Evolutionary conservation across 2,113 vertebrate species (phyloP), one percentile per base, ranked within the genome.

Genomic region (Octodon degus): DNA sequence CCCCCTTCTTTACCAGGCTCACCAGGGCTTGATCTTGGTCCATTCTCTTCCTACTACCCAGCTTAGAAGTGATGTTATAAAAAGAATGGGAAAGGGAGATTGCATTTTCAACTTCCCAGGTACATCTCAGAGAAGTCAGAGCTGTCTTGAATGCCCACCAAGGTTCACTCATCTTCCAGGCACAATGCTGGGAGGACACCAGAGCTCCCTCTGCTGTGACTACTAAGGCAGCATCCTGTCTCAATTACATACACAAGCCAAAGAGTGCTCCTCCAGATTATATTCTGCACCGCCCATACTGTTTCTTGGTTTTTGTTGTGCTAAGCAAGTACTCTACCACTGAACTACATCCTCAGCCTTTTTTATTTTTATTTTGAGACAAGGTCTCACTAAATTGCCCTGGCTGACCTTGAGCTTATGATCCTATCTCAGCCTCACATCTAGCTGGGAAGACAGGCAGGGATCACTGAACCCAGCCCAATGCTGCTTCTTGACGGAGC

Each of bases 51-150:
- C 47, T 60, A 91, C 2, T 43, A 37, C 76, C 50, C 24, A 89
- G 30, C 65, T 87, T 22, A 82, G 55, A 91, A 58, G 25, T 34
- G 19, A 37, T 47, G 67, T 20, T 60, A 93, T 30, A 30, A 90
- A 80, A 90, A 34, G 62, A 72, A 83, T 4, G n/a, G 16, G 50
- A 67, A 84, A 86, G 60, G 89, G 76, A 94, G 68, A 94, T 6
- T 27, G 10, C 63, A 37, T 58, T 47, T 60, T 85, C n/a, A 77
- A 89, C 62, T n/a, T 86, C 82, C 90, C 62, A 72, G 32, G 30
- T 17, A 43, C 25, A n/a, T 63, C 81, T 86, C 14, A 47, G 37
- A 89, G 58, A 89, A 32, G 16, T 86, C 4, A 65, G 32, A 72
- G 43, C 37, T 91, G 55, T 89, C 62, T 32, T 40, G 0, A 30